phyloP scores from a whole-genome alignment of 2,113 vertebrate species.

The Cromileptes altivelis region DNA sequence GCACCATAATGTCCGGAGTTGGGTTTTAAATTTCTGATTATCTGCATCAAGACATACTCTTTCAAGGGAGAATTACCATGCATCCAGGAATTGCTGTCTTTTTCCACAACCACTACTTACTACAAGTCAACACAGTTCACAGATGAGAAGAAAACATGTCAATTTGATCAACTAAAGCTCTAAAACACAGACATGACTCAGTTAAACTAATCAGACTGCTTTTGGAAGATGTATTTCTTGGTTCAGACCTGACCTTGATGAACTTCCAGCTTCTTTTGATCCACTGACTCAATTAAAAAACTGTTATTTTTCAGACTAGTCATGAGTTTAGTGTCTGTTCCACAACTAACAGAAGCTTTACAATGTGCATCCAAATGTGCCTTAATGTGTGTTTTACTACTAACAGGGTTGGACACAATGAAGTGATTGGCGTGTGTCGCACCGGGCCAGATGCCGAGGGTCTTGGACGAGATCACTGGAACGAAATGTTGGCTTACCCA shows the following conservation, averaged over 20 bases:
- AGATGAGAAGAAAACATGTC: background rate
- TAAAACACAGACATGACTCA: background rate
- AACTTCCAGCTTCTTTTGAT: background rate
- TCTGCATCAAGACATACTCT: too few species aligned
- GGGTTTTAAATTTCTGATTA: too few species aligned
- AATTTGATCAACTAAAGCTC: background rate
- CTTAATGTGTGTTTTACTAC: slow-evolving; percentile 18
- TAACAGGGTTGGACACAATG: slow-evolving; percentile 96
- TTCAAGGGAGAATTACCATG: too few species aligned
- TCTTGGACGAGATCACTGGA: slow-evolving; percentile 98
- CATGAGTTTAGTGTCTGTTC: background rate
- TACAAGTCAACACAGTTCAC: background rate
- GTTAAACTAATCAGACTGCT: background rate
- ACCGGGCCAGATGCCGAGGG: slow-evolving; percentile 94
- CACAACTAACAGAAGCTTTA: background rate
- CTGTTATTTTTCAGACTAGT: background rate
- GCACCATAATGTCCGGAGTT: too few species aligned
- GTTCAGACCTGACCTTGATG: background rate
- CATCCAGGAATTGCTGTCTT: too few species aligned
- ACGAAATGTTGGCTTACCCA: slow-evolving; percentile 98
- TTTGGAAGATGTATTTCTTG: background rate
- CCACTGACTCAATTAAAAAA: background rate
- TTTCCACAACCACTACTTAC: too few species aligned
- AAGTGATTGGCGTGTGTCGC: slow-evolving; percentile 96
- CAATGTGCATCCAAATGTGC: background rate